Evolutionary conservation across 2,888 invertebrate genomes (phyloP), one percentile per base, ranked within the genome.

Genomic region (Eledona agricola): DNA sequence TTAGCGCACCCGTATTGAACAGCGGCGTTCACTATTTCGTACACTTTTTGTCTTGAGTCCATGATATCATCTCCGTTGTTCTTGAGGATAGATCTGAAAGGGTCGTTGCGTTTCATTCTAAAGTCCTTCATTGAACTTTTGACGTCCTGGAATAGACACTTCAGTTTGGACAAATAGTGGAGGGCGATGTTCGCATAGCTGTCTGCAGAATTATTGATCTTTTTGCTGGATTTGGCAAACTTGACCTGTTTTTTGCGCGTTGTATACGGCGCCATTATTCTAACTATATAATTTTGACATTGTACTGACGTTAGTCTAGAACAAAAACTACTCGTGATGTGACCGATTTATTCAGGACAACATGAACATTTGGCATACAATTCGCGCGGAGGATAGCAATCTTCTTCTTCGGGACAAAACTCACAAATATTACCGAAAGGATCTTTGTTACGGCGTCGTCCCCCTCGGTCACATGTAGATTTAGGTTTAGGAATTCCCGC

Each of bases 1-100:
- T 67, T 68, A 2, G 63, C 65, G 38, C 50, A 65, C 1, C 70
- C 70, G 32, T 66, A 70, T 20, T 66, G 62, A 3, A 70, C 47
- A 3, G 70, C 70, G 0, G 66, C 65, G 12, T 59, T 61, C 0
- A 70, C 67, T 1, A 67, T 61, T 5, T 62, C 60, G 51, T 62
- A 67, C 6, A 16, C 49, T 10, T 23, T 38, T 20, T 26, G 20
- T 7, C 16, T 35, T 3, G 20, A 7, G 3, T 32, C 37, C 4
- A 3, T 1, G 2, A 19, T 28, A 11, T 15, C 16, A 5, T 46
- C 28, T 6, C n/a, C n/a, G n/a, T n/a, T n/a, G n/a, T n/a, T n/a
- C 13, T 29, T 51, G 5, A 46, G 23, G 4, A 46, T 52, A 6
- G 38, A 9, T 40, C 40, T 52, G 2, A 34, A 25, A 10, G 13